A percentile compares a stretch with the other conserved stretches of the same genome.
phyloP scores from a whole-genome alignment of 2,113 vertebrate genomes.

The Chaetorhynchus papuensis region DNA sequence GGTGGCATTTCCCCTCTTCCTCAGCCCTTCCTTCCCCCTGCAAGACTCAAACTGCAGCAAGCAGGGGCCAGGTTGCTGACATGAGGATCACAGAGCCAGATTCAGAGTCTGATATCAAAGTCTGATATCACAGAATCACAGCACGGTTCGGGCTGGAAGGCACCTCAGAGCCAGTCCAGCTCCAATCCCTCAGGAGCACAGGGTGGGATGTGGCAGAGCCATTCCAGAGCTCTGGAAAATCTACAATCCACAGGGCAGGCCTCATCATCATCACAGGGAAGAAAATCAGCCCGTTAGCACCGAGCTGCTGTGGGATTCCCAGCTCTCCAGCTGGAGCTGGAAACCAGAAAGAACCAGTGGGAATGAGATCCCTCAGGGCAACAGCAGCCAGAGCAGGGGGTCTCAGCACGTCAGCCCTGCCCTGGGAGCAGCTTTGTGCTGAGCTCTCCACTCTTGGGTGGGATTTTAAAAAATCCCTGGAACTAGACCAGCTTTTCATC shows the following conservation, averaged over 20 bases:
- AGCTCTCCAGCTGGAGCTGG: not conserved
- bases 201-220: not conserved
- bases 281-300: not conserved
- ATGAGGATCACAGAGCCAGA: not conserved
- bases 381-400: not conserved
- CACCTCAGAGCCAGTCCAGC: not conserved
- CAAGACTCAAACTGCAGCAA: not conserved
- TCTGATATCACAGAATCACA: too few species aligned
- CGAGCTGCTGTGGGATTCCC: not conserved
- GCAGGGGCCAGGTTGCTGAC: not conserved
- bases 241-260: rapidly evolving
- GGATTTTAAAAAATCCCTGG: not conserved
- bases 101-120: too few species aligned
- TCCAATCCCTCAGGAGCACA: rapidly evolving
- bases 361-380: not conserved
- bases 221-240: not conserved
- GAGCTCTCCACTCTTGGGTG: not conserved
- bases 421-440: not conserved
- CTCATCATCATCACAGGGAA: rapidly evolving
- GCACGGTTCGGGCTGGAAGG: rapidly evolving
- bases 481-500: not conserved
- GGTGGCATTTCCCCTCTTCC: not conserved
- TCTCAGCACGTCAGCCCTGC: not conserved
- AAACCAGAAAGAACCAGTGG: not conserved
- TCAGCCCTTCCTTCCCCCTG: not conserved